phyloP scores from a whole-genome alignment of 2,113 vertebrate species.

The Ramphastos sulfuratus region DNA sequence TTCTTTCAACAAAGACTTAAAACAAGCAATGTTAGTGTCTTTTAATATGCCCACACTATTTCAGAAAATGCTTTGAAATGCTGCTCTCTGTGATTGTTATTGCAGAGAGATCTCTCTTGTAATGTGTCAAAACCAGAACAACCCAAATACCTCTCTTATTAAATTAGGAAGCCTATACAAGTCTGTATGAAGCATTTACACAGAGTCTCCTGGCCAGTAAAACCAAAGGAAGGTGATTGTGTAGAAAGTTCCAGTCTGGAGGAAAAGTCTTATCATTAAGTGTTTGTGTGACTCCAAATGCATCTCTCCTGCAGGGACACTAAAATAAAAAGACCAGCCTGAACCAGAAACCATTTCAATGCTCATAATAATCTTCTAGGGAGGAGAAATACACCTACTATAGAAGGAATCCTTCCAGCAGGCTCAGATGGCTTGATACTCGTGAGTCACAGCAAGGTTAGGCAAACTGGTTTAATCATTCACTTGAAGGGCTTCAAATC shows the following conservation, averaged over 20 bases:
- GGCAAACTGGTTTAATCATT: conserved; percentile 12
- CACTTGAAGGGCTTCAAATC: neutral
- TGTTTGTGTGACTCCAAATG: neutral
- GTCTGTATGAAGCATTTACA: accelerated
- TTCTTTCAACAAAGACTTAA: neutral
- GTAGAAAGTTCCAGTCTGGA: neutral
- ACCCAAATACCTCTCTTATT: neutral
- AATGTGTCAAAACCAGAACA: neutral
- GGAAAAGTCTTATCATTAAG: neutral
- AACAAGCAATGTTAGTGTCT: neutral
- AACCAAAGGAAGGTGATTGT: neutral
- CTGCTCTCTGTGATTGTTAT: neutral
- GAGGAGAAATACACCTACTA: neutral
- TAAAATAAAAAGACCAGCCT: neutral
- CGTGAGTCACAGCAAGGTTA: neutral
- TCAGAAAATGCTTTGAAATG: neutral
- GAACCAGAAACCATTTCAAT: neutral
- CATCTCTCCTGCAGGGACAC: neutral
- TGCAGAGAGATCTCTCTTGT: neutral
- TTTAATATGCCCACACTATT: neutral
- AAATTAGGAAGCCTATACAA: neutral
- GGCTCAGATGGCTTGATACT: neutral
- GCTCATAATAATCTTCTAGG: neutral
- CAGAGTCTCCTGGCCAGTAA: neutral
- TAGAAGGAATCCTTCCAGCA: neutral